These are phyloP conservation scores for Elephas maximus DNA, from an alignment of 2,113 vertebrate genomes.

Conservation along the genomic window DNA sequence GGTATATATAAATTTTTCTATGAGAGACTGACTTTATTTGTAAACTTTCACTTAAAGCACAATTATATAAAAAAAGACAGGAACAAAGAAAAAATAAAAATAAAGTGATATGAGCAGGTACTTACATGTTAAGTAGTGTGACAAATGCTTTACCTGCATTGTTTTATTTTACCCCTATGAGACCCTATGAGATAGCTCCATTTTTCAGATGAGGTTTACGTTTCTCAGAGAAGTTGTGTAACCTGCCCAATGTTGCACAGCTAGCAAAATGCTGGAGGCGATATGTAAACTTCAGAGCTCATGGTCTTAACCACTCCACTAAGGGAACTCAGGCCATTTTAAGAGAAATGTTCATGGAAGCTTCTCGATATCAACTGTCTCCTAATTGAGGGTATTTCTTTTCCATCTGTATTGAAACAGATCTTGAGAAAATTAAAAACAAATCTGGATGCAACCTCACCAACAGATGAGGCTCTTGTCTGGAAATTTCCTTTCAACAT, in stretches of 20 bases:
- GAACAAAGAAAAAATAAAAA: too few species aligned
- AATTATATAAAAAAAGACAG: too few species aligned
- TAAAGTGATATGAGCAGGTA: not conserved
- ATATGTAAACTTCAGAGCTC: not conserved
- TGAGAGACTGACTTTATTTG: too few species aligned
- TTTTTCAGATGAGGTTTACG: not conserved
- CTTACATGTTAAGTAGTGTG: not conserved
- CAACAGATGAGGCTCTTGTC: slow-evolving; percentile 50
- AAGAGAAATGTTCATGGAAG: not conserved
- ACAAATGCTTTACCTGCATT: not conserved
- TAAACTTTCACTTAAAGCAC: too few species aligned
- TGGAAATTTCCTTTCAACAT: slow-evolving; percentile 54
- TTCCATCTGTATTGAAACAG: not conserved
- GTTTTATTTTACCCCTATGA: slow-evolving; percentile 21
- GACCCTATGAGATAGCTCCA: not conserved
- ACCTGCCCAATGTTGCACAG: not conserved
- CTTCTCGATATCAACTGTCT: slow-evolving; percentile 35
- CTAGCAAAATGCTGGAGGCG: slow-evolving; percentile 5
- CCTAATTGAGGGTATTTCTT: slow-evolving; percentile 46
- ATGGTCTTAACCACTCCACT: not conserved
- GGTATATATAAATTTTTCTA: too few species aligned
- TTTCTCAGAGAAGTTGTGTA: slow-evolving; percentile 7
- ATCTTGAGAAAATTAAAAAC: slow-evolving; percentile 53
- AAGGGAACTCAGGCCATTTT: not conserved
- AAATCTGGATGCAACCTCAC: slow-evolving; percentile 14